Conservation (phyloP, 2,797 vertebrate genomes). For the Melanotaenia trifasciata region DNA sequence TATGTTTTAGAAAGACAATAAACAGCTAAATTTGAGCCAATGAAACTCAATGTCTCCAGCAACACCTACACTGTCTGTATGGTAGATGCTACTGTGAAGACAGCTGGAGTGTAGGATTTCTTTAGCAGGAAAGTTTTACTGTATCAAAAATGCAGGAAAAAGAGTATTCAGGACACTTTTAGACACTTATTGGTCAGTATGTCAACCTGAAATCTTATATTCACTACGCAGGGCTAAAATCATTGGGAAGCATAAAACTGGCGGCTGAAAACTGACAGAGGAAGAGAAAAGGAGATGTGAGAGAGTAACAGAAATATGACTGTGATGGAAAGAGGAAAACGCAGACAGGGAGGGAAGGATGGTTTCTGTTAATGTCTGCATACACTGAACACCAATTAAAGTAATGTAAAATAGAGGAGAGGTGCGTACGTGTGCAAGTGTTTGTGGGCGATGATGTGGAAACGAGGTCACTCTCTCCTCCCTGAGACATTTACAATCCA, state of each 20-base stretch:
- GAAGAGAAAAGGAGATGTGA: constrained; percentile 12
- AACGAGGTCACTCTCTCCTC: constrained; percentile 71
- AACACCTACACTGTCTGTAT: constrained; percentile 2
- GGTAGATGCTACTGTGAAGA: constrained; percentile 4
- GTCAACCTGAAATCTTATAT: not conserved
- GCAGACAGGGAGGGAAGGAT: constrained; percentile 29
- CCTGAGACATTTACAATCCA: constrained; percentile 74
- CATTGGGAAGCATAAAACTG: not conserved
- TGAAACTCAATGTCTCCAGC: not conserved
- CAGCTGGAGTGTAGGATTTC: constrained; percentile 8
- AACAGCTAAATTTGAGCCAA: not conserved
- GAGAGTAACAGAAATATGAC: constrained; percentile 43
- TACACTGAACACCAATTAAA: constrained; percentile 66
- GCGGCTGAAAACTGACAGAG: constrained; percentile 29
- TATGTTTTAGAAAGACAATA: not conserved
- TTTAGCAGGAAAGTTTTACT: constrained; percentile 5
- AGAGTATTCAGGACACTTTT: not conserved
- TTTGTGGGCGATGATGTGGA: constrained; percentile 60
- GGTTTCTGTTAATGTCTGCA: constrained; percentile 43
- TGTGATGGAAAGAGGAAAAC: constrained; percentile 32
- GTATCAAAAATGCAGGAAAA: constrained; percentile 16
- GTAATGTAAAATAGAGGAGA: constrained; percentile 61
- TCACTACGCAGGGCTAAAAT: not conserved
- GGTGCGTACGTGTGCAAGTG: constrained; percentile 22
- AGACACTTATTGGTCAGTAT: not conserved